Evolutionary conservation across 2,888 invertebrate genomes (phyloP).

Genomic region (Nasonia oneida): DNA sequence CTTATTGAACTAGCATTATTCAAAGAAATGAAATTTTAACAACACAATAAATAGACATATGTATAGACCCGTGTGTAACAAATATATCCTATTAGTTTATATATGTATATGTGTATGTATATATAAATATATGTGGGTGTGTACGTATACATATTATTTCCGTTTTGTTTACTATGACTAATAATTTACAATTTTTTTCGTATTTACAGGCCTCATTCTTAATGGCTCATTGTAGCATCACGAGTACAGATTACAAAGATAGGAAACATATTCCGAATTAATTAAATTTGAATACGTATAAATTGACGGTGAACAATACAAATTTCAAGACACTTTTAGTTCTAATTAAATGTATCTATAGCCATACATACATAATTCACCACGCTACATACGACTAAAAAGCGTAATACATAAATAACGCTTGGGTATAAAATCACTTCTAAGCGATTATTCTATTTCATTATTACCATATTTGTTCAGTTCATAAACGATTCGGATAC

Average conservation of each 20-base stretch:
- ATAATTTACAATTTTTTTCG: constrained; percentile 51
- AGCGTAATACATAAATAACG: background rate
- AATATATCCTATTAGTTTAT: background rate
- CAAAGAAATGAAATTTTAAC: background rate
- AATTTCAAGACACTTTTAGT: constrained; percentile 7
- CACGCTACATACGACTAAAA: background rate
- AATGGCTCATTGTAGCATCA: constrained; percentile 23
- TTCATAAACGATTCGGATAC: constrained; percentile 22
- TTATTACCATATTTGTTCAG: constrained; percentile 20
- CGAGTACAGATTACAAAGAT: constrained; percentile 20
- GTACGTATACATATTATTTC: background rate
- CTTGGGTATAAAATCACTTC: constrained; percentile 39
- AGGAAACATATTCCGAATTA: constrained; percentile 7
- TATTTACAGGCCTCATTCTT: constrained; percentile 46
- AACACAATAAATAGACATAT: background rate
- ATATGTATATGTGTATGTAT: background rate
- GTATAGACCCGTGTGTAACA: constrained; percentile 16
- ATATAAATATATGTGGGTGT: background rate
- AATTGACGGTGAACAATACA: constrained; percentile 12
- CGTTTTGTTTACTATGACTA: constrained; percentile 28
- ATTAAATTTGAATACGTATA: constrained; percentile 16
- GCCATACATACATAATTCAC: constrained; percentile 23
- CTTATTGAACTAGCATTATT: background rate
- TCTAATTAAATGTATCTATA: too few relatives aligned
- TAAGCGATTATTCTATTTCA: constrained; percentile 14